A percentile compares a stretch with the other conserved stretches of the same genome.
Conservation (phyloP, 2,113 vertebrate species). For the Cathartes aura region DNA sequence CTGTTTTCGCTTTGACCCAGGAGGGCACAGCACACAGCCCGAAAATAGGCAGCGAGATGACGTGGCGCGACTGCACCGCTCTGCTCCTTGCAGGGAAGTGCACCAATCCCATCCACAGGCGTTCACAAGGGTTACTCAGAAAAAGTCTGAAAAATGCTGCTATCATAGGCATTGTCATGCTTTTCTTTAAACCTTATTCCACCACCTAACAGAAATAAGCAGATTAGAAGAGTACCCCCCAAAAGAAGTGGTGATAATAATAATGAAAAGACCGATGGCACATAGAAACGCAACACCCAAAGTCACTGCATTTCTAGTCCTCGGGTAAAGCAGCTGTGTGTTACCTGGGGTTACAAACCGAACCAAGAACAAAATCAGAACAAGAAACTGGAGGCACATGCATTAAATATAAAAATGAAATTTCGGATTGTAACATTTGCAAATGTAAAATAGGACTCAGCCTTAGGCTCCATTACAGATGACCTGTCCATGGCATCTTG, state of each 20-base stretch:
- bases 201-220: background rate
- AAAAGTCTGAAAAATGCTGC: background rate
- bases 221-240: background rate
- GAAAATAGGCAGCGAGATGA: constrained; percentile 22
- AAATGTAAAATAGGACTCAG: background rate
- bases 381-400: background rate
- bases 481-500: background rate
- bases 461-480: background rate
- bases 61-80: background rate
- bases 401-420: background rate
- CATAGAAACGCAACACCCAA: background rate
- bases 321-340: background rate
- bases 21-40: background rate
- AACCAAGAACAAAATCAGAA: background rate
- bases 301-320: background rate
- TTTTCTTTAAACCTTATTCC: background rate
- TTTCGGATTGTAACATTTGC: background rate
- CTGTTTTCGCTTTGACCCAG: background rate
- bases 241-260: background rate
- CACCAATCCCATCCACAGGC: background rate
- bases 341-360: background rate
- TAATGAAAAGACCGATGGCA: background rate
- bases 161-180: background rate
- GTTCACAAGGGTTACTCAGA: background rate
- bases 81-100: background rate